Evolutionary conservation across 2,797 vertebrate genomes (phyloP).

Genomic region (Macrochelys suwanniensis): DNA sequence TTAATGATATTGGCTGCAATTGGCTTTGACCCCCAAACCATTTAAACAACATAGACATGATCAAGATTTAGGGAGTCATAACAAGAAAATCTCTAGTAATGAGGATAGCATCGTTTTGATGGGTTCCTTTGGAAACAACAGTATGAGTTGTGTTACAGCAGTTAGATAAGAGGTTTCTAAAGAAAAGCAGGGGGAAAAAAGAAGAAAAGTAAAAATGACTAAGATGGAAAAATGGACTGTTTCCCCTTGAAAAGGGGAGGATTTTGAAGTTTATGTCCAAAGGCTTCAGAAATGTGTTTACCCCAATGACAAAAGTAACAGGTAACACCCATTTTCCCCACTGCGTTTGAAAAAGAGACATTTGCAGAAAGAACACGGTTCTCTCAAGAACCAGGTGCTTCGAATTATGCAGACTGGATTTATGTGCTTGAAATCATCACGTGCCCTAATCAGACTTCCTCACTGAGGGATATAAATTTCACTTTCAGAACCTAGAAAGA

Average conservation of each 20-base stretch:
- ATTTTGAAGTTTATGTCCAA: background rate
- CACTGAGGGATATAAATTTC: background rate
- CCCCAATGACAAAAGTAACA: background rate
- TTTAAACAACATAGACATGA: constrained; percentile 9
- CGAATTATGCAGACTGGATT: background rate
- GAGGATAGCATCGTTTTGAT: background rate
- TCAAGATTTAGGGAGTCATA: constrained; percentile 16
- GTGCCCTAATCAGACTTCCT: background rate
- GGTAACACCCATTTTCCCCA: background rate
- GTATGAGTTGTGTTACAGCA: background rate
- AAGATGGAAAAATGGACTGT: background rate
- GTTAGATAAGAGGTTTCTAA: background rate
- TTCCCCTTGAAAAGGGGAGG: background rate
- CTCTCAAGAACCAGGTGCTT: background rate
- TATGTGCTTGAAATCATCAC: background rate
- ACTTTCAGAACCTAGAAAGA: constrained; percentile 14
- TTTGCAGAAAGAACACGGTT: background rate
- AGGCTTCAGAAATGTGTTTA: background rate
- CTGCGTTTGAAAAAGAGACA: background rate
- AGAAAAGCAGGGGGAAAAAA: background rate
- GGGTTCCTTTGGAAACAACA: background rate
- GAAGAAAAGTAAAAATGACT: background rate
- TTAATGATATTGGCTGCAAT: background rate
- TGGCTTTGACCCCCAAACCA: background rate
- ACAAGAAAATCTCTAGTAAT: background rate